Percentiles rank a stretch among this genome's conserved stretches.
These are phyloP conservation scores for Melanotaenia nigrans DNA, from an alignment of 2,797 vertebrate genomes.

Conservation along the genomic window DNA sequence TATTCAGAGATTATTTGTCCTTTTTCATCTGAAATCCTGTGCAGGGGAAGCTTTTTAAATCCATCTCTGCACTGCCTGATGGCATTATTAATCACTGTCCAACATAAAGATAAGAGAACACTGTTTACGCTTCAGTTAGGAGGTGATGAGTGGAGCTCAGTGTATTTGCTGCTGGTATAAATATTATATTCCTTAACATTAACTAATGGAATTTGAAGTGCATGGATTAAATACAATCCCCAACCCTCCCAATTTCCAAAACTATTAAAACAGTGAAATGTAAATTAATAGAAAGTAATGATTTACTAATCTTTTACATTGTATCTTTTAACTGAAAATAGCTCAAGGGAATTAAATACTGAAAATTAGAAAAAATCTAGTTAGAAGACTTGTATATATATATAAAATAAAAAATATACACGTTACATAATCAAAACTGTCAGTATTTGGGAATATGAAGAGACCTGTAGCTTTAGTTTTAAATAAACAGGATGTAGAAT, in stretches of 20 bases:
- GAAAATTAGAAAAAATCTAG: background rate
- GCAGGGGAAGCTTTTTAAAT: conserved; percentile 41
- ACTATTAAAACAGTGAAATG: background rate
- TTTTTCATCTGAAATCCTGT: conserved; percentile 25
- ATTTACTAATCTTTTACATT: background rate
- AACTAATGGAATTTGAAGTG: conserved; percentile 10
- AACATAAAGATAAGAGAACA: conserved; percentile 6
- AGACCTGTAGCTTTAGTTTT: too few species aligned
- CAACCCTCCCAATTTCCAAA: background rate
- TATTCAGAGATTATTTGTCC: conserved; percentile 41
- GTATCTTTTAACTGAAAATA: background rate
- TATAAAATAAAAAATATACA: too few species aligned
- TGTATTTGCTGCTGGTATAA: background rate
- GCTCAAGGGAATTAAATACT: background rate
- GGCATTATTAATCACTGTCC: conserved; percentile 27
- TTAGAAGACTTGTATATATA: too few species aligned
- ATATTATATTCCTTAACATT: background rate
- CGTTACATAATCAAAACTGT: too few species aligned
- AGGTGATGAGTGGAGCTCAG: background rate
- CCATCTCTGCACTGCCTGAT: conserved; percentile 36
- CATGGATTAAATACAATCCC: background rate
- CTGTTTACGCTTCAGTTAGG: conserved; percentile 15
- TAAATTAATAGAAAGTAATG: background rate
- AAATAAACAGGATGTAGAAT: too few species aligned
- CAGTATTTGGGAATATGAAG: too few species aligned